Percentiles rank a stretch among this genome's conserved stretches.
Conservation (phyloP, 2,888 invertebrate genomes). For the Halocaridina rubra region DNA sequence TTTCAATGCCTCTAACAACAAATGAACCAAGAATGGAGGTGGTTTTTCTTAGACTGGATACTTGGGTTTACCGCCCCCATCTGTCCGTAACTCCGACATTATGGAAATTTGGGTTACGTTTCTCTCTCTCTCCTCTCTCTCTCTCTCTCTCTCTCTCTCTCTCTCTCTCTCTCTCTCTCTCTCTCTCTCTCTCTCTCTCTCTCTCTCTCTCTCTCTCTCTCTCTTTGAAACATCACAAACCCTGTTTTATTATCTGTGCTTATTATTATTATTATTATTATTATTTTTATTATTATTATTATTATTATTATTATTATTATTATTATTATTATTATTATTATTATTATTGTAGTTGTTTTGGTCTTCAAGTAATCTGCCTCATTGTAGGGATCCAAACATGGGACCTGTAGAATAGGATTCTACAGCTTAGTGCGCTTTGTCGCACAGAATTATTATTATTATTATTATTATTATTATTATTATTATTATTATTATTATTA, state of each 20-base stretch:
- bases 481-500: not conserved
- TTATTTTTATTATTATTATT: constrained; percentile 6
- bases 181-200: constrained; percentile 12
- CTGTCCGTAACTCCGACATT: not conserved
- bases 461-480: not conserved
- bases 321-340: not conserved
- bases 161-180: constrained; percentile 2
- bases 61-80: not conserved
- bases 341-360: not conserved
- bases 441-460: not conserved
- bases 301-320: constrained; percentile 3
- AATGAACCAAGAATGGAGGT: not conserved
- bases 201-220: not conserved
- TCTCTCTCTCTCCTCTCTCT: not conserved
- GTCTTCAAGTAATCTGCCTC: too few species aligned
- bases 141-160: constrained; percentile 13
- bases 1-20: not conserved
- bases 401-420: too few species aligned
- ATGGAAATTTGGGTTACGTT: not conserved
- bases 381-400: too few species aligned
- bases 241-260: not conserved
- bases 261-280: constrained; percentile 9
- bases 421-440: too few species aligned
- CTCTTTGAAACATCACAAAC: not conserved
- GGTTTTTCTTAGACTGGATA: too few species aligned